Conservation (phyloP, 2,888 invertebrate species). For the Drosophila lacicola region DNA sequence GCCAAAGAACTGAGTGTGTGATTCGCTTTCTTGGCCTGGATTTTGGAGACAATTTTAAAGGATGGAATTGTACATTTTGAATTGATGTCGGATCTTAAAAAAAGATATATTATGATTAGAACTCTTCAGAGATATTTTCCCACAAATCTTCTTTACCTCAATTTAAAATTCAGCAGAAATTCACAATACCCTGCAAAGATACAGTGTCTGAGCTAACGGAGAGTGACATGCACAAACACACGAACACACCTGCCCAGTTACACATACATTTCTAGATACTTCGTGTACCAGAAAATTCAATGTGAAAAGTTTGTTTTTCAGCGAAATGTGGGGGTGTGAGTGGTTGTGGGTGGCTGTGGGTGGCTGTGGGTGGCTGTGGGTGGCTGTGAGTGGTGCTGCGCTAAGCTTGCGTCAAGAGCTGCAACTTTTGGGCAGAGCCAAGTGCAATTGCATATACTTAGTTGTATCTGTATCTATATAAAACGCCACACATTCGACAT, state of each 20-base stretch:
- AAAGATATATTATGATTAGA: no score
- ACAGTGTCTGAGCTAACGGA: constrained; percentile 9
- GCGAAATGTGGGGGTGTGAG: constrained; percentile 18
- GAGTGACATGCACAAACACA: constrained; percentile 6
- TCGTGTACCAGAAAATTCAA: constrained; percentile 70
- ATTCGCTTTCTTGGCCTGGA: no score
- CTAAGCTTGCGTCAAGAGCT: constrained; percentile 69
- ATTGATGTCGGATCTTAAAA: no score
- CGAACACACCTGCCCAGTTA: constrained; percentile 19
- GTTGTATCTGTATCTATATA: constrained; percentile 51
- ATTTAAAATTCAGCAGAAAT: constrained; percentile 1
- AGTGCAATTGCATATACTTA: constrained; percentile 62
- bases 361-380: constrained; percentile 15
- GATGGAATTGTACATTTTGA: no score
- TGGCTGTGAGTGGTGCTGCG: constrained; percentile 21
- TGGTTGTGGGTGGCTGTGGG: constrained; percentile 10
- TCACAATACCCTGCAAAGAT: constrained; percentile 14
- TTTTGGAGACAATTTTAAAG: no score
- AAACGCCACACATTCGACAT: constrained; percentile 59
- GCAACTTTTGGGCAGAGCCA: constrained; percentile 54
- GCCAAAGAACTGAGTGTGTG: no score
- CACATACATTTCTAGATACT: constrained; percentile 16
- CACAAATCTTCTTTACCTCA: not conserved
- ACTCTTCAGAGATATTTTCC: no score
- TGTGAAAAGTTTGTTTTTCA: constrained; percentile 76